These are phyloP conservation scores for Poecilia wingei DNA, from an alignment of 2,797 vertebrate genomes.

Conservation along the genomic window DNA sequence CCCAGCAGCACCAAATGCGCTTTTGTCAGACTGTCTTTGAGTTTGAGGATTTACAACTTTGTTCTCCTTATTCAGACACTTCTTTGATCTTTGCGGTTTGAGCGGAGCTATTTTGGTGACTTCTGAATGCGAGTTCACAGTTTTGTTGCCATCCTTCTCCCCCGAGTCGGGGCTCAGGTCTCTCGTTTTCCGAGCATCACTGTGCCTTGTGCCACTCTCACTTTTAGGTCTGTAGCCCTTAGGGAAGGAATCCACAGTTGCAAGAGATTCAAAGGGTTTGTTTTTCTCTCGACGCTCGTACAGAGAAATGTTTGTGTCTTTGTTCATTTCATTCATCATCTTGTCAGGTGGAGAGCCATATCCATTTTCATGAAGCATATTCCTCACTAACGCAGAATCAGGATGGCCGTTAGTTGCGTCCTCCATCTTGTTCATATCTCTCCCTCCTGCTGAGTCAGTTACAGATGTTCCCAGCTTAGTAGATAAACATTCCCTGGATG, in stretches of 20 bases:
- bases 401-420: slow-evolving; percentile 48
- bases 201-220: slow-evolving; percentile 34
- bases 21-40: slow-evolving; percentile 45
- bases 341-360: slow-evolving; percentile 60
- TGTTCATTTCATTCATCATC: slow-evolving; percentile 37
- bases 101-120: slow-evolving; percentile 78
- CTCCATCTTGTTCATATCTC: slow-evolving; percentile 4
- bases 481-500: slow-evolving; percentile 59
- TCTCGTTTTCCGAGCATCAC: slow-evolving; percentile 53
- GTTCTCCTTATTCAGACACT: slow-evolving; percentile 77
- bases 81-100: slow-evolving; percentile 85
- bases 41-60: slow-evolving; percentile 60
- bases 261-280: slow-evolving; percentile 32
- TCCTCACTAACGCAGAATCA: slow-evolving; percentile 34
- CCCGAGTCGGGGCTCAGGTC: slow-evolving; percentile 41
- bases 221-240: slow-evolving; percentile 16
- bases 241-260: slow-evolving; percentile 31
- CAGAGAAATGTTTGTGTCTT: slow-evolving; percentile 43
- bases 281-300: slow-evolving; percentile 38
- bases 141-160: slow-evolving; percentile 54
- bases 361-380: slow-evolving; percentile 74
- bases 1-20: slow-evolving; percentile 21
- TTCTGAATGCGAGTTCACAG: slow-evolving; percentile 60
- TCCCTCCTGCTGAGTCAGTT: slow-evolving; percentile 8
- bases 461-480: slow-evolving; percentile 36